These are phyloP conservation scores for Odontocerum albicorne DNA, from an alignment of 2,888 invertebrate genomes.

Conservation along the genomic window DNA sequence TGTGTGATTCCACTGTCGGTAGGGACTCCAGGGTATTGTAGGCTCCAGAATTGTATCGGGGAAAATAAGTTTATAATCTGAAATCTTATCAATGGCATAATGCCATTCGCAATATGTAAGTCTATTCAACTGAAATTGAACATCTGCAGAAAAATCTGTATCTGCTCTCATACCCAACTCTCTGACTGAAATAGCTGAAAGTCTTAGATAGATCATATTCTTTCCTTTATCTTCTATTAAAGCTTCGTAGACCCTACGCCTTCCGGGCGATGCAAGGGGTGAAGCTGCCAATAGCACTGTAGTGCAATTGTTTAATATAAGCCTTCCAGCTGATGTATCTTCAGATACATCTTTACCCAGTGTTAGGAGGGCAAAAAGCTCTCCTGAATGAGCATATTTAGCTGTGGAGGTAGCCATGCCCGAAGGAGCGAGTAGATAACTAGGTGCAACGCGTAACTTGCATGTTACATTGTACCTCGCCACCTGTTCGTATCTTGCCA, in stretches of 20 bases:
- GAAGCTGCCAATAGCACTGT: conserved; percentile 62
- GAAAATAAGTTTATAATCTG: conserved; percentile 70
- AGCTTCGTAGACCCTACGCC: conserved; percentile 68
- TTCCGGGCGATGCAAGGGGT: conserved; percentile 39
- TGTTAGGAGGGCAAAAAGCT: conserved; percentile 73
- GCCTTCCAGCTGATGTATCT: conserved; percentile 78
- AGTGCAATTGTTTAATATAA: conserved; percentile 76
- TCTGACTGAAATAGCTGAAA: conserved; percentile 67
- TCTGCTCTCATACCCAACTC: conserved; percentile 64
- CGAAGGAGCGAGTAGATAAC: conserved; percentile 69
- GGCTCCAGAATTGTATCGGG: conserved; percentile 66
- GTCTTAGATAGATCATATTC: conserved; percentile 72
- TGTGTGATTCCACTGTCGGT: conserved; percentile 66
- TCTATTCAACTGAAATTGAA: conserved; percentile 80
- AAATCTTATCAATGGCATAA: conserved; percentile 75
- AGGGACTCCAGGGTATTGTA: conserved; percentile 69
- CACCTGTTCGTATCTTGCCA: conserved; percentile 69
- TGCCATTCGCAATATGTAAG: conserved; percentile 85
- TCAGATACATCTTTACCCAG: conserved; percentile 76
- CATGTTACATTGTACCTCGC: conserved; percentile 70
- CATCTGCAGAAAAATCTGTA: conserved; percentile 66
- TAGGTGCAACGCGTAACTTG: conserved; percentile 62
- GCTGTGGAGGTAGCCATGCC: conserved; percentile 70
- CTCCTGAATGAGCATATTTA: conserved; percentile 75
- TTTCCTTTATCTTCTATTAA: conserved; percentile 80